Conservation (phyloP, 2,888 invertebrate genomes). For the Pantelozetes paolii region DNA sequence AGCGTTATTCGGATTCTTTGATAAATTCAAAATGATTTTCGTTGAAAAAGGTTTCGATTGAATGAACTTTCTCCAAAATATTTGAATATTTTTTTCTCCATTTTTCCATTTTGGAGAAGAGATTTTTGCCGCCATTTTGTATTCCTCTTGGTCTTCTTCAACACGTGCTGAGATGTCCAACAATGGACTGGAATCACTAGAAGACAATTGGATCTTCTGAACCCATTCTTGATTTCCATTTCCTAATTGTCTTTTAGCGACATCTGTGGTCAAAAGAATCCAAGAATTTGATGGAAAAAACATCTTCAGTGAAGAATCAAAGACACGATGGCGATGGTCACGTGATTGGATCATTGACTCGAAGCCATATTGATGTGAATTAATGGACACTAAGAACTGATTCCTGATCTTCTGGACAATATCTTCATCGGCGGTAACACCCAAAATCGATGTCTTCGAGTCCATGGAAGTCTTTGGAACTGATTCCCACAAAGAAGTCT, state of each 20-base stretch:
- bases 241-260: background rate
- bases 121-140: background rate
- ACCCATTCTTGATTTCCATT: no score
- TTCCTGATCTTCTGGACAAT: background rate
- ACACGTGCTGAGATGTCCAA: no score
- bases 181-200: no score
- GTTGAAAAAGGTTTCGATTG: background rate
- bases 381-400: background rate
- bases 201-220: no score
- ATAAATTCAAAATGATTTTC: constrained; percentile 1
- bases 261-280: background rate
- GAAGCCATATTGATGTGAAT: background rate
- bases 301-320: background rate
- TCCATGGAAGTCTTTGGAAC: background rate
- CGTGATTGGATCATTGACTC: background rate
- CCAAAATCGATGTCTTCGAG: background rate
- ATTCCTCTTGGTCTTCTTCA: no score
- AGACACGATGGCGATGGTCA: no score
- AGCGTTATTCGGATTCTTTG: constrained; percentile 7
- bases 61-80: no score
- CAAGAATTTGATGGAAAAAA: background rate
- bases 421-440: background rate
- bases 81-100: background rate
- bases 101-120: no score
- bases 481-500: background rate